Percentiles rank a stretch among this genome's conserved stretches.
Conservation (phyloP, 2,113 vertebrate genomes). For the Boleophthalmus pectinirostris region DNA sequence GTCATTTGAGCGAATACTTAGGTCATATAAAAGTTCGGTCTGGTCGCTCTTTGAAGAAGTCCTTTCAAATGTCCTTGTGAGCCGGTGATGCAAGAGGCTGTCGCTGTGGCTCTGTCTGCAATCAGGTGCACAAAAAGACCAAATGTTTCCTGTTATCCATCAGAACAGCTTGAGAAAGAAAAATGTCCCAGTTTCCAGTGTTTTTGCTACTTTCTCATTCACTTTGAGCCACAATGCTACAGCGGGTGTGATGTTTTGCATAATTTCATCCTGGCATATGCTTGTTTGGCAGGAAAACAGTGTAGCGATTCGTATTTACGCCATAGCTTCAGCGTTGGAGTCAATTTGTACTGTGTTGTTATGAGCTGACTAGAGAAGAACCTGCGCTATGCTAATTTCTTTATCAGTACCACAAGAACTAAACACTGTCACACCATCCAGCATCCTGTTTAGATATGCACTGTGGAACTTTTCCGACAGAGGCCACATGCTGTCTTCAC, state of each 20-base stretch:
- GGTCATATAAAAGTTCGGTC: not conserved
- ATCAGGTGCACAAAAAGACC: not conserved
- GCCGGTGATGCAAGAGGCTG: slow-evolving; percentile 1
- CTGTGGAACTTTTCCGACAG: no score
- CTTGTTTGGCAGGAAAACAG: not conserved
- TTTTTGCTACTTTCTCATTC: not conserved
- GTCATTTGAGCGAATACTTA: not conserved
- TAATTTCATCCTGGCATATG: not conserved
- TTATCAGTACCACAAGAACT: not conserved
- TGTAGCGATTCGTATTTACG: not conserved
- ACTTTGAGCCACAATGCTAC: not conserved
- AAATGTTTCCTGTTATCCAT: not conserved
- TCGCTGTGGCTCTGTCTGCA: not conserved
- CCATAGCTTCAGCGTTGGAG: not conserved
- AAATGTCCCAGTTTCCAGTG: not conserved
- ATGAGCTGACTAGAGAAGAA: not conserved
- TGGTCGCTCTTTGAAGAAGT: not conserved
- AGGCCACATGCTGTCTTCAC: no score
- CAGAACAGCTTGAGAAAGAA: not conserved
- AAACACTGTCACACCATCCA: no score
- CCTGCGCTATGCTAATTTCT: not conserved
- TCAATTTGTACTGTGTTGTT: not conserved
- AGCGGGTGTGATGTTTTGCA: not conserved
- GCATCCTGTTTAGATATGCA: no score
- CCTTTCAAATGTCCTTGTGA: slow-evolving; percentile 2